A percentile compares a stretch with the other conserved stretches of the same genome.
Evolutionary conservation across 1,140 invertebrate species (phyloP).

Genomic region (Latrodectus geometricus): DNA sequence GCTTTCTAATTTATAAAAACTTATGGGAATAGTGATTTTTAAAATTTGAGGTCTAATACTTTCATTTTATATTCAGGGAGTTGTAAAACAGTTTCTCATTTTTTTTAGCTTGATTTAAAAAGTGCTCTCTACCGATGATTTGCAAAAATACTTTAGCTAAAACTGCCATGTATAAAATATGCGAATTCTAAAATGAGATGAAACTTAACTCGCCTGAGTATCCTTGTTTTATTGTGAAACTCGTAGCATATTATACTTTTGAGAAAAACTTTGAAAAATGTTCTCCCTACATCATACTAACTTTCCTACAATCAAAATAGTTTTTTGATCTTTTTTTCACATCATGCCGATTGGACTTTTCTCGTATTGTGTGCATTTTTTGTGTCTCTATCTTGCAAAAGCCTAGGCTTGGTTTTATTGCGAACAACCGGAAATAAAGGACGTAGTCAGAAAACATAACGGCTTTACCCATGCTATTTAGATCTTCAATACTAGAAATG

Average conservation of each 20-base stretch:
- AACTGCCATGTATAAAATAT: too few species aligned
- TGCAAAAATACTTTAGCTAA: too few species aligned
- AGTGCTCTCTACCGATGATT: too few species aligned
- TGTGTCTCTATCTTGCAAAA: slow-evolving; percentile 3
- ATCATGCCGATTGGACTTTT: slow-evolving; percentile 37
- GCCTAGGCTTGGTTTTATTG: slow-evolving; percentile 18
- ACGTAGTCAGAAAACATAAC: slow-evolving; percentile 9
- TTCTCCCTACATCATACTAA: background rate
- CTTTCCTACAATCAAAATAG: slow-evolving; percentile 20
- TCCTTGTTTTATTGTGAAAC: background rate
- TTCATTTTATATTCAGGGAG: too few species aligned
- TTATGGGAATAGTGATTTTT: too few species aligned
- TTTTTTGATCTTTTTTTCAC: background rate
- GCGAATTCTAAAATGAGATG: background rate
- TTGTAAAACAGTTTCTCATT: too few species aligned
- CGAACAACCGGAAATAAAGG: slow-evolving; percentile 31
- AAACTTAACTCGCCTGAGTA: background rate
- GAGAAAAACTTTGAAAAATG: background rate
- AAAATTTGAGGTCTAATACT: too few species aligned
- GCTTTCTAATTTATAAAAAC: too few species aligned
- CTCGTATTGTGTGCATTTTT: slow-evolving; percentile 21
- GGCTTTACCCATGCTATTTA: slow-evolving; percentile 15
- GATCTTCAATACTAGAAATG: slow-evolving; percentile 40
- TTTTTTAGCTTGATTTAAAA: too few species aligned
- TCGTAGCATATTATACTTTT: background rate